Conservation (phyloP, 2,113 vertebrate genomes). For the Menidia beryllina region DNA sequence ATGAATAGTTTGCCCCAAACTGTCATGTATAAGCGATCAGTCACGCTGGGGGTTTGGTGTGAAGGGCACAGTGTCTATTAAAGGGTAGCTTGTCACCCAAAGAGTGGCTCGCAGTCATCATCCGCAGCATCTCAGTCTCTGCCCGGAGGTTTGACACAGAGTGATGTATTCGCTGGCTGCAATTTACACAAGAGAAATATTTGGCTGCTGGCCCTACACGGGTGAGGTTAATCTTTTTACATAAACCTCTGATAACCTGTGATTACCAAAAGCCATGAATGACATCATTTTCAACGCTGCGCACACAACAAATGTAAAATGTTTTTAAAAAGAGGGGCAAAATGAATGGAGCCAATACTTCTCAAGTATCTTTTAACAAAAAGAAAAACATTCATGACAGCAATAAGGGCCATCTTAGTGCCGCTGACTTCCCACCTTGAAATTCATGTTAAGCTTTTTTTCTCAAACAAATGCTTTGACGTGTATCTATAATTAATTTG, state of each 20-base stretch:
- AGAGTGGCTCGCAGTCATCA: constrained; percentile 7
- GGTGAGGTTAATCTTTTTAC: constrained; percentile 62
- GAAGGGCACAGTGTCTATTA: constrained; percentile 42
- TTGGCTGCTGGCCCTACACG: constrained; percentile 11
- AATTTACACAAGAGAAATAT: constrained; percentile 25
- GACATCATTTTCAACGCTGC: constrained; percentile 12
- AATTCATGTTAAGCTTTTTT: not conserved
- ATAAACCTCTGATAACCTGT: constrained; percentile 46
- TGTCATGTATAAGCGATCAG: constrained; percentile 50
- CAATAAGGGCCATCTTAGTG: not conserved
- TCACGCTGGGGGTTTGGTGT: constrained; percentile 17
- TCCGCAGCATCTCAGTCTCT: constrained; percentile 33
- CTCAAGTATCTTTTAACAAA: not conserved
- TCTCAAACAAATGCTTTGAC: no score
- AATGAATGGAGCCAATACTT: not conserved
- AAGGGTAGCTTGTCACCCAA: constrained; percentile 23
- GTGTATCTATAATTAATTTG: not conserved
- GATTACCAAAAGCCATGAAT: constrained; percentile 20
- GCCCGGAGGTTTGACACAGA: constrained; percentile 32
- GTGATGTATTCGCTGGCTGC: constrained; percentile 31
- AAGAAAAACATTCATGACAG: not conserved
- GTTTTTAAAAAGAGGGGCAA: not conserved
- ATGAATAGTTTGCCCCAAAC: constrained; percentile 38
- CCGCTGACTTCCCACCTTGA: not conserved
- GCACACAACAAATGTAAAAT: not conserved